Evolutionary conservation across 37 sponge, comb jelly and placozoan species (phyloP), one percentile per base, ranked within the genome.

Genomic region (Cliona cf. orientalis): DNA sequence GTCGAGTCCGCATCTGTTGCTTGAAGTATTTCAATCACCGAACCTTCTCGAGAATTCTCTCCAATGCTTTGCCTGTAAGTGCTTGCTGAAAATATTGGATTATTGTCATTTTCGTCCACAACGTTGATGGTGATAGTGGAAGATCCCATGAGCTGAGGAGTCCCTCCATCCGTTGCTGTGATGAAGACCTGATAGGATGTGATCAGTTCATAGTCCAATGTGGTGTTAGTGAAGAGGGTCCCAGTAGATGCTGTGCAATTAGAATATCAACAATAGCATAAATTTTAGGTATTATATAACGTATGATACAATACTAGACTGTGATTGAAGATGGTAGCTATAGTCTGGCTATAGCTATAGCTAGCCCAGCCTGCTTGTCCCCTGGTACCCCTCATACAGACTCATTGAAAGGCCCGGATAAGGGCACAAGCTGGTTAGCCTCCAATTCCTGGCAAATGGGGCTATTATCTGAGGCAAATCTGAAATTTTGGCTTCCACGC

Each of bases 31-130:
- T 21, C 76, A 5, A 86, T 63, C 19, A 60, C 1, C 39, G 79
- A 41, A 26, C 43, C 59, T 6, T 26, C 32, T 2, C 38, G 5
- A 0, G 78, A 22, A 0, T 44, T 65, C 40, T 86, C 78, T 61
- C 75, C 73, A 14, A 66, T 73, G 3, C 49, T 71, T 23, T 32
- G 53, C 29, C 63, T 25, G 26, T 33, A 26, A 23, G 76, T 25
- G 1, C 69, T 66, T 1, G 6, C 14, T 14, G 28, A 11, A 46
- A 93, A 86, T 57, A 57, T 7, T 21, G 94, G 94, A 3, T 70
- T 33, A 31, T 86, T 89, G 58, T 93, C 94, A 72, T 93, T 93
- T 29, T 80, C 75, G 68, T 91, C 91, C 23, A 44, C 14, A 22
- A 91, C 60, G 37, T n/a, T 61, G 34, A 91, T 55, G 0, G 23